These are phyloP conservation scores for Selene dorsalis DNA, from an alignment of 2,797 vertebrate genomes.

Conservation along the genomic window DNA sequence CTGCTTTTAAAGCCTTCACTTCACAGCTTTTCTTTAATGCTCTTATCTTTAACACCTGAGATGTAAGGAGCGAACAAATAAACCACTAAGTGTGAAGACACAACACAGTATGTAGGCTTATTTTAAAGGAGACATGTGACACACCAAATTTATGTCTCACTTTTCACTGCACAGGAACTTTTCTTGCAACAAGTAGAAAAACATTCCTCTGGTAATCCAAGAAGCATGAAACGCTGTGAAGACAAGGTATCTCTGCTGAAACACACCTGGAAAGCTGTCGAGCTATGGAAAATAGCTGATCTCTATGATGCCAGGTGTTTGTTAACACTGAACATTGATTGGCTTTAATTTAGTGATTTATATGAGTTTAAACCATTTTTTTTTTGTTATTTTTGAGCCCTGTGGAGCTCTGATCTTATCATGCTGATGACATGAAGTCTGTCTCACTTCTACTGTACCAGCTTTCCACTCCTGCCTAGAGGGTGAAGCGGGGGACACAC, in stretches of 20 bases:
- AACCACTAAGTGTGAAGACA: slow-evolving; percentile 14
- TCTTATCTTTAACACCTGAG: slow-evolving; percentile 27
- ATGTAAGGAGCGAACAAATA: slow-evolving; percentile 37
- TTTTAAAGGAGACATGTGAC: slow-evolving; percentile 1
- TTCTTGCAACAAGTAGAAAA: slow-evolving; percentile 4
- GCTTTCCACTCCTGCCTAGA: slow-evolving; percentile 39
- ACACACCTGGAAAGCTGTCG: background rate
- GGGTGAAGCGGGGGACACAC: slow-evolving; percentile 32
- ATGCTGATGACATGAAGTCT: slow-evolving; percentile 39
- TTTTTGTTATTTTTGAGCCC: background rate
- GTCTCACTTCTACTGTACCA: slow-evolving; percentile 23
- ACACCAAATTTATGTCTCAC: background rate
- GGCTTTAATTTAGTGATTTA: background rate
- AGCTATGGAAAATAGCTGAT: background rate
- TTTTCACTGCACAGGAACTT: slow-evolving; percentile 22
- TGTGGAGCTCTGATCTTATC: slow-evolving; percentile 25
- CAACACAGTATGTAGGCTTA: slow-evolving; percentile 22
- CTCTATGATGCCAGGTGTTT: background rate
- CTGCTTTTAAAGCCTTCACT: slow-evolving; percentile 24
- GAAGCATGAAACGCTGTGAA: background rate
- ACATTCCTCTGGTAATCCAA: slow-evolving; percentile 37
- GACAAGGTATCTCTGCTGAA: background rate
- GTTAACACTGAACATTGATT: background rate
- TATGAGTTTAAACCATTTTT: background rate
- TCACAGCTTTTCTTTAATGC: slow-evolving; percentile 50